Evolutionary conservation across 2,888 invertebrate genomes (phyloP).

Genomic region (Malthinus seriepunctatus): DNA sequence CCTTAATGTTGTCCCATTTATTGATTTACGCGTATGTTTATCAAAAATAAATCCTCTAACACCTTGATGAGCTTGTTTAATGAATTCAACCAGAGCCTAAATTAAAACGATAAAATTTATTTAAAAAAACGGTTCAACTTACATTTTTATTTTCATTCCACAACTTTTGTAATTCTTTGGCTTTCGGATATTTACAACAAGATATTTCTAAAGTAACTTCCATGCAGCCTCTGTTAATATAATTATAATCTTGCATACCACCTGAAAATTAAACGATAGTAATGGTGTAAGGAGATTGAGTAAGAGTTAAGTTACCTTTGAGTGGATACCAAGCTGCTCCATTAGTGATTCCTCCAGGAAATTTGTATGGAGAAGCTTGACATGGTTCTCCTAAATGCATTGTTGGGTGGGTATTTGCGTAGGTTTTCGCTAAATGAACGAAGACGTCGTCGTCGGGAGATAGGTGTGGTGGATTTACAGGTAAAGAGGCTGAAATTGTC

Average conservation of each 20-base stretch:
- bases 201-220: constrained; percentile 69
- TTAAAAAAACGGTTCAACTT: constrained; percentile 18
- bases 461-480: constrained; percentile 48
- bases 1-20: constrained; percentile 57
- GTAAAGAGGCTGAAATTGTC: constrained; percentile 33
- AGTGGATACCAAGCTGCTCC: constrained; percentile 68
- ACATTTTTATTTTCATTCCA: constrained; percentile 65
- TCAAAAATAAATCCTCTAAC: constrained; percentile 63
- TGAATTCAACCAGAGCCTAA: constrained; percentile 59
- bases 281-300: not conserved
- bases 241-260: constrained; percentile 72
- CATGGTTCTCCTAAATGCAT: constrained; percentile 61
- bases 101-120: not conserved
- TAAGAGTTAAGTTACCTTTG: constrained; percentile 51
- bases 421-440: constrained; percentile 60
- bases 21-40: constrained; percentile 52
- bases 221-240: constrained; percentile 66
- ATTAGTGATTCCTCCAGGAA: constrained; percentile 66
- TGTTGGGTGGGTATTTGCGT: constrained; percentile 60
- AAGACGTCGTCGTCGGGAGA: constrained; percentile 71
- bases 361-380: constrained; percentile 44
- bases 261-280: constrained; percentile 45
- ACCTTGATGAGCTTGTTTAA: constrained; percentile 61
- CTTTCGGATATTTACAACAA: constrained; percentile 68
- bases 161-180: constrained; percentile 55